Evolutionary conservation across 2,888 invertebrate genomes (phyloP), one percentile per base, ranked within the genome.

Genomic region (Euspilapteryx auroguttella): DNA sequence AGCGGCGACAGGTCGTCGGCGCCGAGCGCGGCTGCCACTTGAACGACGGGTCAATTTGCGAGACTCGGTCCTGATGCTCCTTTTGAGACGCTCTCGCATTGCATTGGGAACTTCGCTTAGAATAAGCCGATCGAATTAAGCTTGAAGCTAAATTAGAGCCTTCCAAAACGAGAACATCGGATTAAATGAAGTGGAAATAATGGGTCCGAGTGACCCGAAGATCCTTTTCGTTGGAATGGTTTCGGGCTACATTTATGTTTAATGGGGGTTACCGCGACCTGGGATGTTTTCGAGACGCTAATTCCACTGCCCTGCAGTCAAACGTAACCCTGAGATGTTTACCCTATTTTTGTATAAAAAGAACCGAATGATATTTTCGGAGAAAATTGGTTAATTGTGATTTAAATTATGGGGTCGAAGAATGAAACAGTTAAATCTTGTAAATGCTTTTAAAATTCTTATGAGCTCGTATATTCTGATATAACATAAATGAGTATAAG

Each of bases 21-120:
- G 51, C 48, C 45, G 40, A 44, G 46, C 47, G 47, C 45, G 51
- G 46, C 47, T 43, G 48, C 21, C 48, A 47, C 43, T 23, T 57
- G 66, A 65, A 61, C 61, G 71, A 71, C 71, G 62, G 71, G 68
- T 75, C 71, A 71, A 73, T 75, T 71, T 75, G 66, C 71, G 49
- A 49, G 55, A 49, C 45, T 52, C 50, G 52, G 55, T 55, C 47
- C 45, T n/a, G 4, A 3, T 22, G 4, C 7, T 14, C 10, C 44
- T 45, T 41, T 44, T 47, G 46, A n/a, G n/a, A n/a, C n/a, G n/a
- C n/a, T n/a, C n/a, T n/a, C n/a, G n/a, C n/a, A n/a, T n/a, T n/a
- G n/a, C n/a, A n/a, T n/a, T n/a, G n/a, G n/a, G n/a, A n/a, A n/a
- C n/a, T n/a, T n/a, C n/a, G n/a, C n/a, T n/a, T n/a, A n/a, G n/a